phyloP scores from a whole-genome alignment of 2,113 vertebrate species.

The Lophius piscatorius region DNA sequence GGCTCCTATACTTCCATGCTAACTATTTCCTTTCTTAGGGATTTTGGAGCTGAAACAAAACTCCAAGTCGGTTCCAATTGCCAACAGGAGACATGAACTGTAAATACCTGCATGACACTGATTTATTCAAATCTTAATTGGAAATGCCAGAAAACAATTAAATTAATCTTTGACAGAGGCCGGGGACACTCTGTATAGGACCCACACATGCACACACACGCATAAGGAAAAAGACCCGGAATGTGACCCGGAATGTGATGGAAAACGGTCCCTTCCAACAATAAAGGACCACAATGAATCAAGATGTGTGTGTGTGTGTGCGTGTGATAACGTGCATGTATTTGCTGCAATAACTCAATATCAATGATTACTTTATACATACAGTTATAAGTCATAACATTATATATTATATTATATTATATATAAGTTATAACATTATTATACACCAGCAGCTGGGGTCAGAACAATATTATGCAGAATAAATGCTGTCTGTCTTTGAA shows the following conservation, averaged over 20 bases:
- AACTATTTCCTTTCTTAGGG: constrained; percentile 40
- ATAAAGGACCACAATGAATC: no score
- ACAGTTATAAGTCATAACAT: no score
- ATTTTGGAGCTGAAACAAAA: constrained; percentile 43
- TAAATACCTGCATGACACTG: constrained; percentile 53
- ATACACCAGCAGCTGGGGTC: no score
- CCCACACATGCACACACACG: constrained; percentile 13
- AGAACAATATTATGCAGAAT: no score
- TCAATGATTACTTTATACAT: no score
- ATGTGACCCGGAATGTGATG: constrained; percentile 34
- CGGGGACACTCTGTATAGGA: constrained; percentile 32
- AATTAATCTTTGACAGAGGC: constrained; percentile 56
- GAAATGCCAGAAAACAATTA: constrained; percentile 66
- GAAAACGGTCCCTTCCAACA: constrained; percentile 35
- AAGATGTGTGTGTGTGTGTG: constrained; percentile 5
- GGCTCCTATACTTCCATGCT: constrained; percentile 17
- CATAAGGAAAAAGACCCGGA: neutral
- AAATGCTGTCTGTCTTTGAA: no score
- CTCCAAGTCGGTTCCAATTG: constrained; percentile 31
- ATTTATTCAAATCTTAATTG: constrained; percentile 43
- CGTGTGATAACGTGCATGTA: constrained; percentile 15
- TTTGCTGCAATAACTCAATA: no score
- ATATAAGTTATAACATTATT: no score
- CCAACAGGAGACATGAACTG: constrained; percentile 53
- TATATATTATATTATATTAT: no score